These are phyloP conservation scores for Xiphophorus couchianus DNA, from an alignment of 2,113 vertebrate species.

Conservation along the genomic window DNA sequence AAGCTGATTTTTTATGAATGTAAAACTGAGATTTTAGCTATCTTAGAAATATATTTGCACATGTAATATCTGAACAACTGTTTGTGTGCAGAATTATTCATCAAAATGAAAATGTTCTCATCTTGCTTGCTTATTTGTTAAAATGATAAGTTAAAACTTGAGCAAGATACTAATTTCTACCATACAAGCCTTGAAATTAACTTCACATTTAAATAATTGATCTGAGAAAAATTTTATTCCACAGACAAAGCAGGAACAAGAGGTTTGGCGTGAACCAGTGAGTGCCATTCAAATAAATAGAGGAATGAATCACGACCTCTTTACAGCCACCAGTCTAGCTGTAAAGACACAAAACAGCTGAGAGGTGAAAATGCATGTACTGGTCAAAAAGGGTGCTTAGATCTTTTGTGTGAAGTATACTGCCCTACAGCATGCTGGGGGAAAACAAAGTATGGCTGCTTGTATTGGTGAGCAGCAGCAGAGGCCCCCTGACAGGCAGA, in stretches of 20 bases:
- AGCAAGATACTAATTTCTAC: conserved; percentile 14
- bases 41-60: not conserved
- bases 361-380: conserved; percentile 65
- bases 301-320: conserved; percentile 47
- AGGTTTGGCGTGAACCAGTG: conserved; percentile 9
- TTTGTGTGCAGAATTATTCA: not conserved
- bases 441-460: conserved; percentile 67
- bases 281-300: conserved; percentile 38
- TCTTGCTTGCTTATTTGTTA: conserved; percentile 18
- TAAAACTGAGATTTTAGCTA: not conserved
- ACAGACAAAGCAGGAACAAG: conserved; percentile 24
- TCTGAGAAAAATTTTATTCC: conserved; percentile 28
- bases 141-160: conserved; percentile 8
- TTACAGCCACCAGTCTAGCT: conserved; percentile 55
- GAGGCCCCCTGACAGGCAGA: conserved; percentile 50
- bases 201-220: conserved; percentile 4
- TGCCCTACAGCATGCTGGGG: conserved; percentile 56
- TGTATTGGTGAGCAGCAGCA: conserved; percentile 39
- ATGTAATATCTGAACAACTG: too few relatives aligned
- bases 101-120: not conserved
- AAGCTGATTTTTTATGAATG: not conserved
- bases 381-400: conserved; percentile 75
- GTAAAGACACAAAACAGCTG: conserved; percentile 70
- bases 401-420: conserved; percentile 76
- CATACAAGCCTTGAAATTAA: conserved; percentile 15